Conservation (phyloP, 37 sponge, comb jelly and placozoan species). For the Corticium candelabrum region DNA sequence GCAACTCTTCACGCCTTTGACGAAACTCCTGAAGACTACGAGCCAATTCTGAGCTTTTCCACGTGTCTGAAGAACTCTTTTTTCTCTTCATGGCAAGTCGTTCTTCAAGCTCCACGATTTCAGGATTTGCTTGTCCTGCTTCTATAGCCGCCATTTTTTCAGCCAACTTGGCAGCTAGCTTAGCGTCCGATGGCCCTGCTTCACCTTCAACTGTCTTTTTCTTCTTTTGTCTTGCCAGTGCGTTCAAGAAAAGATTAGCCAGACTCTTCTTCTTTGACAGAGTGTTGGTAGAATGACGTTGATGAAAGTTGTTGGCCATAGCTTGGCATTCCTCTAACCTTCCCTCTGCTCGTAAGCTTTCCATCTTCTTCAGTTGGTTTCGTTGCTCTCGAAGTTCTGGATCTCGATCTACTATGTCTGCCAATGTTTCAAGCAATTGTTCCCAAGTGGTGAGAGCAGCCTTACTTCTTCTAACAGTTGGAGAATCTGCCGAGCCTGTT, state of each 20-base stretch:
- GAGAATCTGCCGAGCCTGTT: not conserved
- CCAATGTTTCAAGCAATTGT: not conserved
- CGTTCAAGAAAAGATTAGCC: not conserved
- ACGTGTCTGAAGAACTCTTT: not conserved
- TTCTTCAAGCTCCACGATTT: not conserved
- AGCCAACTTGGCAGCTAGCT: not conserved
- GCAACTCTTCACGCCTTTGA: not conserved
- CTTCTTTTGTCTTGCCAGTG: not conserved
- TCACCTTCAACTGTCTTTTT: not conserved
- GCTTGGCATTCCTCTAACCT: not conserved
- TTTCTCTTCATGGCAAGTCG: not conserved
- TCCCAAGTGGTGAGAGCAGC: not conserved
- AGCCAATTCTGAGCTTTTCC: not conserved
- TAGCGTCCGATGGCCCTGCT: not conserved
- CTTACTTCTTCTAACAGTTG: not conserved
- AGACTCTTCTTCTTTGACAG: not conserved
- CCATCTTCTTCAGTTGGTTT: not conserved
- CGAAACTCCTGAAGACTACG: not conserved
- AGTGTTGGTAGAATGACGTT: not conserved
- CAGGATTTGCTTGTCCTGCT: not conserved
- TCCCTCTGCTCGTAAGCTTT: not conserved
- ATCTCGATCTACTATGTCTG: not conserved
- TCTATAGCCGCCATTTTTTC: not conserved
- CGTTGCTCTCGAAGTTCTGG: not conserved
- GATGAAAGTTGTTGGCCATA: not conserved